Conservation (phyloP, 2,888 invertebrate genomes). For the Zygothrica quintamaculata region DNA sequence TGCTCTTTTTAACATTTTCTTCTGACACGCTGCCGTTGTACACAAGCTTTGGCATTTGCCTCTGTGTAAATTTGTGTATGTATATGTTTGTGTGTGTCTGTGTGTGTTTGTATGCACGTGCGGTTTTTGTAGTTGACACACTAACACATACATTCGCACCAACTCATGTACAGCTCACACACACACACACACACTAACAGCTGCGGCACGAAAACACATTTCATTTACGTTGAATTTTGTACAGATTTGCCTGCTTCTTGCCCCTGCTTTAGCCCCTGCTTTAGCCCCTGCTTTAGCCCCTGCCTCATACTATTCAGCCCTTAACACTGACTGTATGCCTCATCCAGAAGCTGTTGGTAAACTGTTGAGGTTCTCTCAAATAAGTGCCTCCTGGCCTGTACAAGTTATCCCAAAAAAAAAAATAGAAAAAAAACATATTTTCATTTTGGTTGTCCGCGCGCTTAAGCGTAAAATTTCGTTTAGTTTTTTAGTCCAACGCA, state of each 20-base stretch:
- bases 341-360: slow-evolving; percentile 44
- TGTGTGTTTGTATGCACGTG: slow-evolving; percentile 52
- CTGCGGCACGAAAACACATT: slow-evolving; percentile 73
- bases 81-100: slow-evolving; percentile 28
- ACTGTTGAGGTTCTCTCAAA: slow-evolving; percentile 65
- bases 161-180: slow-evolving; percentile 14
- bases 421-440: slow-evolving; percentile 60
- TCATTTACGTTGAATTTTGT: slow-evolving; percentile 76
- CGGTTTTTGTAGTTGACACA: slow-evolving; percentile 78
- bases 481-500: slow-evolving; percentile 47
- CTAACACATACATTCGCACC: slow-evolving; percentile 58
- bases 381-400: slow-evolving; percentile 52
- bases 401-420: too few relatives aligned
- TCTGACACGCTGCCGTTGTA: slow-evolving; percentile 47
- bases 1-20: slow-evolving; percentile 16
- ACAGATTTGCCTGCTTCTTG: slow-evolving; percentile 45
- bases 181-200: slow-evolving; percentile 28
- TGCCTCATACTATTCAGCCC: too few relatives aligned
- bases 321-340: too few relatives aligned
- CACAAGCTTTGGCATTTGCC: slow-evolving; percentile 60
- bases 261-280: neutral
- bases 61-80: slow-evolving; percentile 29
- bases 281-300: neutral
- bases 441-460: slow-evolving; percentile 36
- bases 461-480: slow-evolving; percentile 60